These are phyloP conservation scores for Hemiscyllium ocellatum DNA, from an alignment of 2,113 vertebrate species.

Conservation along the genomic window DNA sequence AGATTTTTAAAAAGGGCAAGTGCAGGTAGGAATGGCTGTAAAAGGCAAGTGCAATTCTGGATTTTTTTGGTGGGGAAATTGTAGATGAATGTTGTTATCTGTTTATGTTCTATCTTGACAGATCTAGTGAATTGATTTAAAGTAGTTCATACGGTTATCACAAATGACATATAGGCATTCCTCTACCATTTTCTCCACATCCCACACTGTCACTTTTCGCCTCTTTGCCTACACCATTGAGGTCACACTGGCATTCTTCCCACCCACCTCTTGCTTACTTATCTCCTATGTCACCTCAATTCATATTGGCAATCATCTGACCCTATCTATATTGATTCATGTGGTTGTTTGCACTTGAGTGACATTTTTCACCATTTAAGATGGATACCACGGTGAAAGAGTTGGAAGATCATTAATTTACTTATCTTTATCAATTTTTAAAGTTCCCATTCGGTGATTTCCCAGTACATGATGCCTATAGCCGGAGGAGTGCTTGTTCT, in stretches of 20 bases:
- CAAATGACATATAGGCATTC: not conserved
- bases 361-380: not conserved
- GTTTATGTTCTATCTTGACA: not conserved
- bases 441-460: not conserved
- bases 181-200: not conserved
- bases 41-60: not conserved
- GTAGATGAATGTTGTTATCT: not conserved
- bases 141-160: not conserved
- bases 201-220: not conserved
- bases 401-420: not conserved
- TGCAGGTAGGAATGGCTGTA: not conserved
- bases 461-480: not conserved
- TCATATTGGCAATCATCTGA: not conserved
- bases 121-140: conserved; percentile 12
- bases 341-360: not conserved
- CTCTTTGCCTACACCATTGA: not conserved
- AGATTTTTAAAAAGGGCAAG: not conserved
- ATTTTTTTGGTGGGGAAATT: not conserved
- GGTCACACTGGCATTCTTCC: not conserved
- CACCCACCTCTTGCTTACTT: not conserved
- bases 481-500: not conserved
- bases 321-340: not conserved
- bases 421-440: not conserved
- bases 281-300: not conserved
- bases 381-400: not conserved